Base-by-base conservation (phyloP, 35 echinoderm and acorn worm genomes). In the Heliocidaris tuberculata region DNA sequence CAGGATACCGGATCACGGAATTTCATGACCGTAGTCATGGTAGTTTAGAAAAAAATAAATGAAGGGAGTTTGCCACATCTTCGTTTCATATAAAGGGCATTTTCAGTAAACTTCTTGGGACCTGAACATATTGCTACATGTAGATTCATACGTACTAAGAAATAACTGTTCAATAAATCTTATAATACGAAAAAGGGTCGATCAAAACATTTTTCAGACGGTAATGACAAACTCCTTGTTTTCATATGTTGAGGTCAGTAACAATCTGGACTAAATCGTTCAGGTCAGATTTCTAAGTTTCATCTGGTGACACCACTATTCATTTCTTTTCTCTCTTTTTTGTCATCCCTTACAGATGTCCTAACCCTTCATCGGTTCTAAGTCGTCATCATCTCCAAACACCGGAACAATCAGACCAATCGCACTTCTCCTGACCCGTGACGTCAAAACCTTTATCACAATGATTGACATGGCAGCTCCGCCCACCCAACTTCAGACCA, bases 401-500 rank as follows among this genome's bases (percentile, higher is more conserved):
- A 89, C 87, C 87, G 87, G 47, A 89, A 89, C 87, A 89, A 89
- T 89, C 19, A 13, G 87, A 89, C 87, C 47, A 13, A 42, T 89
- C 87, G 13, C 12, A 47, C 32, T 89, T 21, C 31, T 17, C 31
- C 31, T 89, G 87, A 89, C 87, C 87, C 30, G 87, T 47, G 87
- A 89, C 31, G 31, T 89, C 31, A 47, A 32, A 32, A 13, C 87
- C 31, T 6, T 89, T 48, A 89, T 89, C 87, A 89, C 87, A 89
- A 89, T 89, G 87, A 89, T 89, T 89, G 87, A 89, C 87, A 89
- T 89, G 87, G 87, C 87, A 89, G 87, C 87, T n/a, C 87, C 87
- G 31, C 87, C 87, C 87, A 89, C 87, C 31, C 65, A 78, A 19
- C 65, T 78, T n/a, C 47, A 47, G 29, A 16, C 31, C 31, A 89